A percentile compares a stretch with the other conserved stretches of the same genome.
These are phyloP conservation scores for Hermaeophaga mercurialis DNA, from an alignment of 2,888 invertebrate species.

Conservation along the genomic window DNA sequence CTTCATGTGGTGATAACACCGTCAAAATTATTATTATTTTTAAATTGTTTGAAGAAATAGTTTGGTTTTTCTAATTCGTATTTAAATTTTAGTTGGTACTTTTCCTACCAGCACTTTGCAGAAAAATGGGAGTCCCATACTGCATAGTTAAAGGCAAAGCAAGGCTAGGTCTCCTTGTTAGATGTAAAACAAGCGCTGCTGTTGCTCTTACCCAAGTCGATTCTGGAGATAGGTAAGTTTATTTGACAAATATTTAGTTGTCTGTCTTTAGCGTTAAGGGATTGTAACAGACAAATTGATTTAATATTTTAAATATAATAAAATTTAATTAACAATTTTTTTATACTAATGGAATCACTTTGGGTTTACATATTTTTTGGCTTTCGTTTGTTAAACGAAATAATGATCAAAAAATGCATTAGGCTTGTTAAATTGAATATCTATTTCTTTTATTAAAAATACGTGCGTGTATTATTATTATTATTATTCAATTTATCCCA, in stretches of 20 bases:
- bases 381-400: too few species aligned
- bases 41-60: not conserved
- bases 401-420: too few species aligned
- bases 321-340: conserved; percentile 2
- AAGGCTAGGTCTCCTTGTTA: conserved; percentile 87
- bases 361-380: too few species aligned
- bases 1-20: conserved; percentile 92
- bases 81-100: not conserved
- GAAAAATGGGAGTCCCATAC: conserved; percentile 99
- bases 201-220: conserved; percentile 85
- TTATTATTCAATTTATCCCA: too few species aligned
- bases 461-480: too few species aligned
- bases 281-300: too few species aligned
- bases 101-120: conserved; percentile 59
- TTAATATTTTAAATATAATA: conserved; percentile 12
- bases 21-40: conserved; percentile 72
- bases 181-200: conserved; percentile 92
- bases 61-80: not conserved
- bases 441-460: too few species aligned
- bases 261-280: too few species aligned
- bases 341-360: too few species aligned
- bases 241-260: too few species aligned
- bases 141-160: conserved; percentile 99
- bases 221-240: conserved; percentile 58
- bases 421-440: too few species aligned